phyloP scores from a whole-genome alignment of 1,140 invertebrate genomes.

The Leptopilina clavipes region DNA sequence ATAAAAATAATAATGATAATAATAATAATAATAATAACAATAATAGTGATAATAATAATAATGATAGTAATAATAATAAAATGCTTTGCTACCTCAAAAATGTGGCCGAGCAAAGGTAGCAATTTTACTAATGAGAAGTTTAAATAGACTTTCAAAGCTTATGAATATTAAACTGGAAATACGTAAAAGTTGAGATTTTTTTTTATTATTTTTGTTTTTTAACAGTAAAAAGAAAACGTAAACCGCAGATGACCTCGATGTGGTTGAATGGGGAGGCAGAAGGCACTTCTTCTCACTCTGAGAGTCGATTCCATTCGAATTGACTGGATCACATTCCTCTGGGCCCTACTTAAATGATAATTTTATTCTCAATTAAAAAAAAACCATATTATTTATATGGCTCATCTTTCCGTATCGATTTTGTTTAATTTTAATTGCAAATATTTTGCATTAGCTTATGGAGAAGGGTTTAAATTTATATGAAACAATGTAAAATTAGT shows the following conservation, averaged over 20 bases:
- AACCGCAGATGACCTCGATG: slow-evolving; percentile 34
- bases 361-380: slow-evolving; percentile 2
- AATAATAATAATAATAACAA: too few species aligned
- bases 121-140: slow-evolving; percentile 30
- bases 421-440: background rate
- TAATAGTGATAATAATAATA: too few species aligned
- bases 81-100: background rate
- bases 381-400: background rate
- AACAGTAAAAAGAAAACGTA: slow-evolving; percentile 18
- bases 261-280: slow-evolving; percentile 23
- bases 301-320: slow-evolving; percentile 25
- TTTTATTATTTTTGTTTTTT: background rate
- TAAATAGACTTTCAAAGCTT: slow-evolving; percentile 11
- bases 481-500: too few species aligned
- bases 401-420: background rate
- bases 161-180: slow-evolving; percentile 26
- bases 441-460: too few species aligned
- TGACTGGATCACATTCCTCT: slow-evolving; percentile 16
- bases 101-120: background rate
- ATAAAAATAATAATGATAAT: too few species aligned
- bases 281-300: slow-evolving; percentile 27
- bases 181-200: slow-evolving; percentile 14
- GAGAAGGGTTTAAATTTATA: too few species aligned
- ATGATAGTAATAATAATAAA: too few species aligned
- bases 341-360: slow-evolving; percentile 30